Evolutionary conservation across 2,888 invertebrate species (phyloP), one percentile per base, ranked within the genome.

Genomic region (Xiphydria camelus): DNA sequence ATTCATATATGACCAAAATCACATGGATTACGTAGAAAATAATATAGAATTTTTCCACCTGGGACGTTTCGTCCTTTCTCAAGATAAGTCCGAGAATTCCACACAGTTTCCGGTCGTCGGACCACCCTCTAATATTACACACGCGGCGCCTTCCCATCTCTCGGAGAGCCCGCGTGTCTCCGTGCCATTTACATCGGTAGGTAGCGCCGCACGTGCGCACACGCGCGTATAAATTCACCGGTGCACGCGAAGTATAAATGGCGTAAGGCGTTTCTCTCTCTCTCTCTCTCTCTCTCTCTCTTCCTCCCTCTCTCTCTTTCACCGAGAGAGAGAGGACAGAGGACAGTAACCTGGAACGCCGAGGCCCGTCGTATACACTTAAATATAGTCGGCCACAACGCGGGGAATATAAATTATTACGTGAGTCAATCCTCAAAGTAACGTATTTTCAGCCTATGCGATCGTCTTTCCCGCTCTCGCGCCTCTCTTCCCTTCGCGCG

Each of bases 321-420:
- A n/a, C n/a, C n/a, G n/a, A n/a, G n/a, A 53, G 38, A 51, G 45
- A 49, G 48, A 58, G 53, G 56, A 51, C 50, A 45, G 56, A 57
- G 55, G 53, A 65, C 62, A 58, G 52, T 59, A 64, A 62, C 59
- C 58, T 57, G 59, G 53, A 57, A 57, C 56, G 53, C 49, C 52
- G 51, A 48, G 53, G 52, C 55, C 57, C 57, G 56, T 59, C 62
- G 48, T 51, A 57, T 50, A 51, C 53, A 49, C 61, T 64, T 60
- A 66, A 64, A 66, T 63, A 66, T 64, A 66, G 61, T 57, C 47
- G 48, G 37, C 52, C 52, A 49, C 38, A 48, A 41, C 33, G 36
- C 40, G 20, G 17, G 36, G 59, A 51, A 61, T 62, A 55, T 59
- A 62, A 64, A 64, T 63, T 62, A 62, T 61, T 53, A 51, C 52